phyloP scores from a whole-genome alignment of 2,888 invertebrate genomes.

The Heteropelma amictum region DNA sequence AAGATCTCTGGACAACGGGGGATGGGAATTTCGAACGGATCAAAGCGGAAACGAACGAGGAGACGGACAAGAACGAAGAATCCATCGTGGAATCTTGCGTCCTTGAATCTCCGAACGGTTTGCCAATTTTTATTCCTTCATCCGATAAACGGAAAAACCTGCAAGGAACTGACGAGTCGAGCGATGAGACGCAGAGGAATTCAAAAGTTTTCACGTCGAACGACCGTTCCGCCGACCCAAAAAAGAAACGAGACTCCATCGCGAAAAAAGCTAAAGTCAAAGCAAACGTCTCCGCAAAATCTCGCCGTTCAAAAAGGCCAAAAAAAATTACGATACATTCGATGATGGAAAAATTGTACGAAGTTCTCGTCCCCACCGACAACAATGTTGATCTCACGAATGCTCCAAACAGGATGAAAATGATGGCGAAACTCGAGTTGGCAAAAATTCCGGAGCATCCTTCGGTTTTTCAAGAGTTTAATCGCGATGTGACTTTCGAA shows the following conservation, averaged over 20 bases:
- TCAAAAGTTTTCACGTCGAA: background rate
- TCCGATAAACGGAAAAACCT: background rate
- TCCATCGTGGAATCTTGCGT: slow-evolving; percentile 25
- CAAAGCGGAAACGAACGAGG: slow-evolving; percentile 11
- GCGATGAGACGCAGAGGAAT: no score
- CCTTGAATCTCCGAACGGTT: slow-evolving; percentile 11
- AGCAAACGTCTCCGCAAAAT: background rate
- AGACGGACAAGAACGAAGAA: slow-evolving; percentile 36
- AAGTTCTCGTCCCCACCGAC: background rate
- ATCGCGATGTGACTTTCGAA: slow-evolving; percentile 59
- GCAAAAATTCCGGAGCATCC: slow-evolving; percentile 23
- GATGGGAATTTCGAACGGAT: slow-evolving; percentile 65
- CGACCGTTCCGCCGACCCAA: no score
- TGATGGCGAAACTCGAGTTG: slow-evolving; percentile 57
- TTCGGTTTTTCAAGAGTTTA: slow-evolving; percentile 63
- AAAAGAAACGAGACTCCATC: no score
- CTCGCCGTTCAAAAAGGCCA: background rate
- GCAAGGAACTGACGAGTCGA: no score
- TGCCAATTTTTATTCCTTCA: background rate
- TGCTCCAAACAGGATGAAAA: background rate
- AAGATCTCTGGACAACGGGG: slow-evolving; percentile 70
- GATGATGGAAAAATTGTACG: slow-evolving; percentile 19
- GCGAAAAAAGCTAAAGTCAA: background rate
- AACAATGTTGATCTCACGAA: background rate
- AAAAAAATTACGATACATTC: slow-evolving; percentile 13